phyloP scores from a whole-genome alignment of 2,797 vertebrate genomes.

The Etheostoma nigrum region DNA sequence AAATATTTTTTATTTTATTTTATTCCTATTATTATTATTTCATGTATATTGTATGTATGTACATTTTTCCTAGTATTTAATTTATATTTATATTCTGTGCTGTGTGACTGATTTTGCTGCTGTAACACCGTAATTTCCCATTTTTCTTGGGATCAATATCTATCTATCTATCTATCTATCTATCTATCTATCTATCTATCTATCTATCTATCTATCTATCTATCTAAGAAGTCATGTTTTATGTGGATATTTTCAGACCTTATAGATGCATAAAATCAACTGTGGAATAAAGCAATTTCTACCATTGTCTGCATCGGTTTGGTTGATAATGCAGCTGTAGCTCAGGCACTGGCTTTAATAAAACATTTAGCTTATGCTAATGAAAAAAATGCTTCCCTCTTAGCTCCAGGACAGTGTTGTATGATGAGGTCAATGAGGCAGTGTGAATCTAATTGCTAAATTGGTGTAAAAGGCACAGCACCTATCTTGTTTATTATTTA shows the following conservation, averaged over 20 bases:
- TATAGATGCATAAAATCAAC: constrained; percentile 34
- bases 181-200: too few relatives aligned
- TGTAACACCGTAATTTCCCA: too few relatives aligned
- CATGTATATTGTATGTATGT: too few relatives aligned
- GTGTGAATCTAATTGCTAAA: constrained; percentile 52
- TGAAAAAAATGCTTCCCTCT: constrained; percentile 54
- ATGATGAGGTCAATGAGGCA: constrained; percentile 66
- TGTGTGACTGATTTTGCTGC: too few relatives aligned
- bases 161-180: too few relatives aligned
- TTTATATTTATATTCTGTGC: too few relatives aligned
- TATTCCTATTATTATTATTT: too few relatives aligned
- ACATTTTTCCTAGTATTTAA: too few relatives aligned
- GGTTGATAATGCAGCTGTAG: constrained; percentile 36
- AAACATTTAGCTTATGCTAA: constrained; percentile 68
- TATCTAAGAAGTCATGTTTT: not conserved
- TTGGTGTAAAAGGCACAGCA: constrained; percentile 36
- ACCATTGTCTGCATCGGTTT: constrained; percentile 12
- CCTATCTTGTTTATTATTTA: constrained; percentile 10
- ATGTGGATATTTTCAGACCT: constrained; percentile 10
- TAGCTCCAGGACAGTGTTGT: constrained; percentile 58
- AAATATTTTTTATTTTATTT: too few relatives aligned
- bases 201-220: too few relatives aligned
- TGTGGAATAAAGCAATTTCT: constrained; percentile 4
- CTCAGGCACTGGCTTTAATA: constrained; percentile 50
- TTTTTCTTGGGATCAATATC: too few relatives aligned